Evolutionary conservation across 2,888 invertebrate genomes (phyloP).

Genomic region (Zygaena filipendulae): DNA sequence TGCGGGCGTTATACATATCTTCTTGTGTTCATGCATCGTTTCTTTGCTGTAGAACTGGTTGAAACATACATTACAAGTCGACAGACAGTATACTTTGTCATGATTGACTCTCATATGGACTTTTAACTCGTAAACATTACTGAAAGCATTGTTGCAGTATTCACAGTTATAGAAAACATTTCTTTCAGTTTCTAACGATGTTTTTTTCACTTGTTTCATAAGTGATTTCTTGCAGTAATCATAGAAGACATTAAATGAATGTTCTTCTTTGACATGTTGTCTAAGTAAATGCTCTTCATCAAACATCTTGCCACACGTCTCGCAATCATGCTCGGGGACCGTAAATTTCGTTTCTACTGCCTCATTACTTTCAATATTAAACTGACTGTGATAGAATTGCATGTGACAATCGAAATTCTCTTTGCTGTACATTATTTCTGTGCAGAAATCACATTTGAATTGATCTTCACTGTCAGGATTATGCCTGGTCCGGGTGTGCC

Average conservation of each 20-base stretch:
- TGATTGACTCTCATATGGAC: slow-evolving; percentile 38
- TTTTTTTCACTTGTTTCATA: slow-evolving; percentile 22
- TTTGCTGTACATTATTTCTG: slow-evolving; percentile 20
- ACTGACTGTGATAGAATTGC: slow-evolving; percentile 14
- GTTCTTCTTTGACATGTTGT: slow-evolving; percentile 36
- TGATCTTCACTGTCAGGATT: slow-evolving; percentile 22
- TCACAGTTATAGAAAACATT: too few species aligned
- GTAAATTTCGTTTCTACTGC: slow-evolving; percentile 10
- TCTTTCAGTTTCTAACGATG: too few species aligned
- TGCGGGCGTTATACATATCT: slow-evolving; percentile 34
- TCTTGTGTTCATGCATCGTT: slow-evolving; percentile 32
- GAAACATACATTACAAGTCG: slow-evolving; percentile 48
- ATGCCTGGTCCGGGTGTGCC: slow-evolving; percentile 31
- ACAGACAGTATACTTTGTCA: slow-evolving; percentile 33
- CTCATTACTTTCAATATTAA: slow-evolving; percentile 9
- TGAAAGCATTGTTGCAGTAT: slow-evolving; percentile 28
- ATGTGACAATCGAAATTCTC: slow-evolving; percentile 26
- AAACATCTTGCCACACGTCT: slow-evolving; percentile 28
- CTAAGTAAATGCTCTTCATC: slow-evolving; percentile 29
- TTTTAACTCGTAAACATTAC: slow-evolving; percentile 35
- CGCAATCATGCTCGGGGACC: slow-evolving; percentile 22
- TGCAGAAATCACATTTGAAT: slow-evolving; percentile 21
- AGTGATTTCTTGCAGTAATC: slow-evolving; percentile 37
- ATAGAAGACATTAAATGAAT: slow-evolving; percentile 41
- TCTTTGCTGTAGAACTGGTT: slow-evolving; percentile 40